Evolutionary conservation across 2,797 vertebrate species (phyloP).

Genomic region (Poeciliopsis infans): DNA sequence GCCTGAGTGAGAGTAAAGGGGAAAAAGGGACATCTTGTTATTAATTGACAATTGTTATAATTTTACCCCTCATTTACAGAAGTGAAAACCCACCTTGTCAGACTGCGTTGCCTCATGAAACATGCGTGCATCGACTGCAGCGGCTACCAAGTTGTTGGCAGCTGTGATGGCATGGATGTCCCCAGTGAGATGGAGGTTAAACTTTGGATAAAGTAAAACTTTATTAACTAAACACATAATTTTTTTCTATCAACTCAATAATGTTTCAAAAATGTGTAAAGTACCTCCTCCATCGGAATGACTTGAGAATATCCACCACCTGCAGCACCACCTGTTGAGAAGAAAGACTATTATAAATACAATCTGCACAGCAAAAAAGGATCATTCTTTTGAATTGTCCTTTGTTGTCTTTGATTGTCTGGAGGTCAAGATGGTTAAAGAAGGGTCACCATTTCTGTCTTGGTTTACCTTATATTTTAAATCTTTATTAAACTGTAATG

Average conservation of each 20-base stretch:
- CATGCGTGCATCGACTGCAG: constrained; percentile 93
- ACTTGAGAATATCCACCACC: constrained; percentile 98
- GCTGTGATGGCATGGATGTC: constrained; percentile 99
- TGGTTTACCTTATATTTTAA: neutral
- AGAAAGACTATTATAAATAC: constrained; percentile 24
- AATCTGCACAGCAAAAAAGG: too few relatives aligned
- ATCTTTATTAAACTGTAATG: neutral
- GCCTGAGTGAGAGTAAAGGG: constrained; percentile 77
- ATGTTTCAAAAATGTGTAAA: neutral
- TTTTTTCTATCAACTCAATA: accelerated
- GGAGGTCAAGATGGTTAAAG: neutral
- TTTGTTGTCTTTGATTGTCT: neutral
- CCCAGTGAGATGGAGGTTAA: constrained; percentile 98
- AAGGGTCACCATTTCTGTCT: neutral
- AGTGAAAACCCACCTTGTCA: constrained; percentile 85
- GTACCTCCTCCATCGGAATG: constrained; percentile 99
- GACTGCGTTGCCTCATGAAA: constrained; percentile 95
- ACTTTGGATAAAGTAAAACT: constrained; percentile 75
- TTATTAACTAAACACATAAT: neutral
- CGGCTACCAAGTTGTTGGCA: constrained; percentile 95
- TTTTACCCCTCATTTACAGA: neutral
- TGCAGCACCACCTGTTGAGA: constrained; percentile 91
- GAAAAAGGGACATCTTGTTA: neutral
- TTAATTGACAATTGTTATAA: neutral
- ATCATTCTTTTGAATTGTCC: too few relatives aligned